These are phyloP conservation scores for Polydrusus cervinus DNA, from an alignment of 2,888 invertebrate genomes.

Conservation along the genomic window DNA sequence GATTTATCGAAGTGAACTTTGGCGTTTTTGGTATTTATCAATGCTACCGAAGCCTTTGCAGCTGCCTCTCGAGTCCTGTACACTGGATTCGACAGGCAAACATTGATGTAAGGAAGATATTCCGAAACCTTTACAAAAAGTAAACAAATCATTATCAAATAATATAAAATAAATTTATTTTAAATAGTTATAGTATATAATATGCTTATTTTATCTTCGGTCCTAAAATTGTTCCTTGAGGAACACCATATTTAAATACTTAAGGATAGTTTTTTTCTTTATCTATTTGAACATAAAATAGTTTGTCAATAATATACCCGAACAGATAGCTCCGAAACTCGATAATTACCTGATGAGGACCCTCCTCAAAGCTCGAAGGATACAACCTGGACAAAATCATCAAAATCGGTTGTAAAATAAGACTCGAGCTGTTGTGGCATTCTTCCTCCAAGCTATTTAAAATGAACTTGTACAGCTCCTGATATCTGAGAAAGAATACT, in stretches of 20 bases:
- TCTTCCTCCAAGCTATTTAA: slow-evolving; percentile 64
- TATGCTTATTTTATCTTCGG: too few relatives aligned
- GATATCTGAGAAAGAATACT: slow-evolving; percentile 85
- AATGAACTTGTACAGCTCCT: slow-evolving; percentile 77
- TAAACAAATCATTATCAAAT: too few relatives aligned
- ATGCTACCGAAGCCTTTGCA: slow-evolving; percentile 79
- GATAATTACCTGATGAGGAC: slow-evolving; percentile 75
- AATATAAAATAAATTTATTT: too few relatives aligned
- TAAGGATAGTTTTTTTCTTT: too few relatives aligned
- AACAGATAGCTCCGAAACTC: background rate
- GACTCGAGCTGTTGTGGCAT: slow-evolving; percentile 71
- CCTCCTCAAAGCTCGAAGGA: slow-evolving; percentile 82
- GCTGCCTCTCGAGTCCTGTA: slow-evolving; percentile 83
- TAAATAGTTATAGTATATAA: too few relatives aligned
- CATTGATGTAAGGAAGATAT: slow-evolving; percentile 78
- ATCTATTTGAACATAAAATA: too few relatives aligned
- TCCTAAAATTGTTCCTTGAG: too few relatives aligned
- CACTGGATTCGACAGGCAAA: slow-evolving; percentile 79
- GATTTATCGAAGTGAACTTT: slow-evolving; percentile 61
- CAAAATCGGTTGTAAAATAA: slow-evolving; percentile 84
- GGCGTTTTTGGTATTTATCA: slow-evolving; percentile 71
- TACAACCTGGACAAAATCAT: slow-evolving; percentile 85
- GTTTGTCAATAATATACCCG: too few relatives aligned
- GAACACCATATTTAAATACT: too few relatives aligned
- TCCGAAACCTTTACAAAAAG: slow-evolving; percentile 73